These are phyloP conservation scores for Synergus umbraculus DNA, from an alignment of 2,888 invertebrate genomes.

Conservation along the genomic window DNA sequence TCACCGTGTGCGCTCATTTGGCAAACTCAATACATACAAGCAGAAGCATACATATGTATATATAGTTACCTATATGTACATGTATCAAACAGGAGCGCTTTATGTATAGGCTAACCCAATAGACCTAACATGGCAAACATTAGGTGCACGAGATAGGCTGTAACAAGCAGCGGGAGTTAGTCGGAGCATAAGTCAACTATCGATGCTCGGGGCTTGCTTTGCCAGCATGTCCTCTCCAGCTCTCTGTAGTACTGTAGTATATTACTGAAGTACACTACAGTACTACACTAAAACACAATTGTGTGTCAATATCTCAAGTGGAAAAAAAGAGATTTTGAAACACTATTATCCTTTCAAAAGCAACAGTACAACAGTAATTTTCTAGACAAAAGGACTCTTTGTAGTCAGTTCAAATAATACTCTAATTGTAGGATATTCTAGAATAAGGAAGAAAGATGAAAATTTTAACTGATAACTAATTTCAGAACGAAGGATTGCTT, in stretches of 20 bases:
- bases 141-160: constrained; percentile 58
- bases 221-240: constrained; percentile 1
- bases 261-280: not conserved
- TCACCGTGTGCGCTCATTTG: constrained; percentile 41
- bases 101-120: constrained; percentile 65
- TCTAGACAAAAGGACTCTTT: not conserved
- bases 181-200: constrained; percentile 61
- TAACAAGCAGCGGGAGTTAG: constrained; percentile 54
- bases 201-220: constrained; percentile 58
- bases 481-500: not conserved
- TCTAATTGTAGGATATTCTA: not conserved
- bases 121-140: constrained; percentile 68
- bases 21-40: constrained; percentile 37
- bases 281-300: constrained; percentile 32
- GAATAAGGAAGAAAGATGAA: not conserved
- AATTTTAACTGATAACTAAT: not conserved
- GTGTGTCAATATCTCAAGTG: constrained; percentile 6
- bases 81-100: constrained; percentile 58
- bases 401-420: not conserved
- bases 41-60: constrained; percentile 12
- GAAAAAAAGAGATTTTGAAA: not conserved
- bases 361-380: not conserved
- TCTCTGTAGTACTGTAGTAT: no score
- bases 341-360: not conserved
- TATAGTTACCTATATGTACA: constrained; percentile 33